These are phyloP conservation scores for Mayetiola destructor DNA, from an alignment of 2,888 invertebrate genomes.

Conservation along the genomic window DNA sequence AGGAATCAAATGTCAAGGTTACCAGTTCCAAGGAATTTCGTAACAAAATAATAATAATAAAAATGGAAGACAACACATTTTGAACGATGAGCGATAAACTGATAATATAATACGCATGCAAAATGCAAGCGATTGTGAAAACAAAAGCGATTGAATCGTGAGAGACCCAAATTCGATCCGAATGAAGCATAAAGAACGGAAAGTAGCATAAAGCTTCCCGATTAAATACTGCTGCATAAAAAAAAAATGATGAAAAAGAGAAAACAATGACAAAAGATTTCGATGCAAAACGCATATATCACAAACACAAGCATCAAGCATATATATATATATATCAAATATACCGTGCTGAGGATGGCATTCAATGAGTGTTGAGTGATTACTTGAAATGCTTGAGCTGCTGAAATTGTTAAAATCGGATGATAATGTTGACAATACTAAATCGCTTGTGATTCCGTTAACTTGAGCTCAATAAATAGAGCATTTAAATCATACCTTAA, in stretches of 20 bases:
- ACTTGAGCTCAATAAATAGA: slow-evolving; percentile 8
- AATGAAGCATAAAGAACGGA: too few relatives aligned
- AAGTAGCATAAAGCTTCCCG: too few relatives aligned
- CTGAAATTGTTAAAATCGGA: neutral
- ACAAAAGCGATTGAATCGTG: neutral
- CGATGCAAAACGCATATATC: too few relatives aligned
- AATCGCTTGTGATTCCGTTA: slow-evolving; percentile 12
- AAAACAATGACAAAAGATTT: too few relatives aligned
- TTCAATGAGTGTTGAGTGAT: neutral
- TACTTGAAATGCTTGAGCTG: neutral
- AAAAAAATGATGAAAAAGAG: too few relatives aligned
- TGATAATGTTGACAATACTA: slow-evolving; percentile 11
- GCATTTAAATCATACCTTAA: slow-evolving; percentile 7
- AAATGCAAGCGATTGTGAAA: neutral
- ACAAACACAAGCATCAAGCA: too few relatives aligned
- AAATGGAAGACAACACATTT: too few relatives aligned
- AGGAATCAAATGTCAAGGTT: slow-evolving; percentile 10
- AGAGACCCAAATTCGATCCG: too few relatives aligned
- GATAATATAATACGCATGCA: neutral
- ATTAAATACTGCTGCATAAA: too few relatives aligned
- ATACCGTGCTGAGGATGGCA: too few relatives aligned
- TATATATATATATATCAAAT: too few relatives aligned
- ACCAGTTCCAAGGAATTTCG: slow-evolving; percentile 2
- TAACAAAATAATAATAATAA: too few relatives aligned
- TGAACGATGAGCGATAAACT: slow-evolving; percentile 1